Percentiles rank a stretch among this genome's conserved stretches.
Conservation (phyloP, 2,888 invertebrate genomes). For the Sesamia inferens region DNA sequence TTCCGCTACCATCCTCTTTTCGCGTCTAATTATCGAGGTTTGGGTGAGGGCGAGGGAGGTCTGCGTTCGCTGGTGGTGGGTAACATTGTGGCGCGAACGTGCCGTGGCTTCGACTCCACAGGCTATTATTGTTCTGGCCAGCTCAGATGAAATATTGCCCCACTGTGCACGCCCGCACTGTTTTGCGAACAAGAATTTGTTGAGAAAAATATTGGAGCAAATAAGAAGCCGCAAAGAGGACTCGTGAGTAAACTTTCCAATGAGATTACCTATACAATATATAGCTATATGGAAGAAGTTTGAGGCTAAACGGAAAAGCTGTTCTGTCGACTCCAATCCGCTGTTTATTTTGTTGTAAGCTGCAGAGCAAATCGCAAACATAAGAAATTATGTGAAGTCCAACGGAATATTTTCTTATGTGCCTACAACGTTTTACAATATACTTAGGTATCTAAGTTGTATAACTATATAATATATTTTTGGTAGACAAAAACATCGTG, state of each 20-base stretch:
- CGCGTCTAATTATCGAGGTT: constrained; percentile 64
- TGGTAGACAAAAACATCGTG: too few relatives aligned
- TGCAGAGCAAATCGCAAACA: constrained; percentile 16
- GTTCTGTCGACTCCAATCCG: constrained; percentile 30
- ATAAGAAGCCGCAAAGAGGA: constrained; percentile 82
- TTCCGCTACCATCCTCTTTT: constrained; percentile 63
- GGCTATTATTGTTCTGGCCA: constrained; percentile 90
- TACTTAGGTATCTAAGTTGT: neutral
- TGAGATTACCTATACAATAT: constrained; percentile 68
- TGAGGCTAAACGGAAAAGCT: constrained; percentile 41
- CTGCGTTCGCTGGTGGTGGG: constrained; percentile 75
- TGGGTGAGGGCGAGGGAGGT: constrained; percentile 70
- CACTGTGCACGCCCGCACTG: constrained; percentile 87
- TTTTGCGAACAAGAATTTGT: constrained; percentile 86
- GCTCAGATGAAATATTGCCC: constrained; percentile 89
- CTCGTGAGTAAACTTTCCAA: constrained; percentile 81
- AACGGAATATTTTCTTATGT: constrained; percentile 1
- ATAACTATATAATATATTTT: too few relatives aligned
- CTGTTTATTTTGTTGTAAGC: constrained; percentile 28
- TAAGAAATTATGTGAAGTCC: constrained; percentile 5
- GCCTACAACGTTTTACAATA: neutral
- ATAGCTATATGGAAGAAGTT: constrained; percentile 46
- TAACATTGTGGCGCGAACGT: constrained; percentile 89
- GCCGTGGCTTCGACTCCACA: constrained; percentile 87
- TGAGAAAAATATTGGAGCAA: constrained; percentile 86